Conservation (phyloP, 1,140 invertebrate species). For the Apocrypta bakeri region DNA sequence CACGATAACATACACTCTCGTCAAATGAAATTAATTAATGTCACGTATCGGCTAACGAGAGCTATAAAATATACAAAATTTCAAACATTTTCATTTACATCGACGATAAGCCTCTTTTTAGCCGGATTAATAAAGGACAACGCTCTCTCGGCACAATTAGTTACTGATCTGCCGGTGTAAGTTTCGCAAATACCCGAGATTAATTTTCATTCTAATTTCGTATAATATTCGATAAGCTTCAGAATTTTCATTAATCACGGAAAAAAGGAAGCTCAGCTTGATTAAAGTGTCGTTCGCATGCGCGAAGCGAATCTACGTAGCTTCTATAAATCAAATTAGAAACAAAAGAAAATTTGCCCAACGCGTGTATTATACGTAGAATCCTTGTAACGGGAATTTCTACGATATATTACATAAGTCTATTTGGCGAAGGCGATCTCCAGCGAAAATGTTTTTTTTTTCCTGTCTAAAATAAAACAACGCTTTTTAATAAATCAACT, state of each 20-base stretch:
- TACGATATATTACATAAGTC: neutral
- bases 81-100: neutral
- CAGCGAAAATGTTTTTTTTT: neutral
- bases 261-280: neutral
- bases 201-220: slow-evolving; percentile 34
- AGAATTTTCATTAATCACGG: slow-evolving; percentile 13
- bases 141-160: neutral
- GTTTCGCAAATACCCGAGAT: slow-evolving; percentile 14
- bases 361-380: neutral
- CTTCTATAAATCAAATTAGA: neutral
- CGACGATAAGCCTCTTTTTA: neutral
- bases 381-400: neutral
- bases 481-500: neutral
- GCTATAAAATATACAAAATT: neutral
- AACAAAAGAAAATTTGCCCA: neutral
- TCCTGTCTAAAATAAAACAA: neutral
- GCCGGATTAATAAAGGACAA: slow-evolving; percentile 10
- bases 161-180: neutral
- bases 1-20: no score
- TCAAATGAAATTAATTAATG: neutral
- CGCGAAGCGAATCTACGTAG: neutral
- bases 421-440: neutral
- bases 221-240: slow-evolving; percentile 20
- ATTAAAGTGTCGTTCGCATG: neutral
- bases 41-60: neutral